Evolutionary conservation across 2,888 invertebrate genomes (phyloP).

Genomic region (Cabera pusaria): DNA sequence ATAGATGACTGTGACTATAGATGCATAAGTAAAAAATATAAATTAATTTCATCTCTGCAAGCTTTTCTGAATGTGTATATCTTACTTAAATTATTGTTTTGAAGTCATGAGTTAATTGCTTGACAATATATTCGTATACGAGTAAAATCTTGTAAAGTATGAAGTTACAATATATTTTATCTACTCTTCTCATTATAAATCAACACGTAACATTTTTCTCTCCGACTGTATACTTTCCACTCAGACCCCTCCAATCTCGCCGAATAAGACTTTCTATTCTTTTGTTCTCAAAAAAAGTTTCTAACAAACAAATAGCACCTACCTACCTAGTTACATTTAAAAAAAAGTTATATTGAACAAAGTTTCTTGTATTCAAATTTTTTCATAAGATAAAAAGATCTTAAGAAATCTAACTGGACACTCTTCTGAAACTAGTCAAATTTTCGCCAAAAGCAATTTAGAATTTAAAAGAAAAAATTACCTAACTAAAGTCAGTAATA

Average conservation of each 20-base stretch:
- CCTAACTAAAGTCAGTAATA: too few species aligned
- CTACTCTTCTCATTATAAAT: too few species aligned
- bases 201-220: slow-evolving; percentile 15
- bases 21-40: too few species aligned
- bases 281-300: slow-evolving; percentile 37
- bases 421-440: slow-evolving; percentile 25
- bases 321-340: slow-evolving; percentile 32
- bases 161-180: too few species aligned
- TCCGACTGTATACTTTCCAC: slow-evolving; percentile 21
- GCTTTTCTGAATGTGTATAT: too few species aligned
- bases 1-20: too few species aligned
- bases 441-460: slow-evolving; percentile 15
- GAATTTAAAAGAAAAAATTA: slow-evolving; percentile 5
- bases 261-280: slow-evolving; percentile 43
- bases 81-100: too few species aligned
- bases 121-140: too few species aligned
- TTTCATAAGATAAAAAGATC: slow-evolving; percentile 30
- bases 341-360: slow-evolving; percentile 37
- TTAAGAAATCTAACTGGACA: slow-evolving; percentile 24
- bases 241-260: slow-evolving; percentile 36
- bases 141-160: too few species aligned
- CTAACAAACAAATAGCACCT: slow-evolving; percentile 31
- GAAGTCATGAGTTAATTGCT: too few species aligned
- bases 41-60: too few species aligned
- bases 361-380: slow-evolving; percentile 35